Evolutionary conservation across 2,888 invertebrate species (phyloP).

Genomic region (Drosophila paranaensis): DNA sequence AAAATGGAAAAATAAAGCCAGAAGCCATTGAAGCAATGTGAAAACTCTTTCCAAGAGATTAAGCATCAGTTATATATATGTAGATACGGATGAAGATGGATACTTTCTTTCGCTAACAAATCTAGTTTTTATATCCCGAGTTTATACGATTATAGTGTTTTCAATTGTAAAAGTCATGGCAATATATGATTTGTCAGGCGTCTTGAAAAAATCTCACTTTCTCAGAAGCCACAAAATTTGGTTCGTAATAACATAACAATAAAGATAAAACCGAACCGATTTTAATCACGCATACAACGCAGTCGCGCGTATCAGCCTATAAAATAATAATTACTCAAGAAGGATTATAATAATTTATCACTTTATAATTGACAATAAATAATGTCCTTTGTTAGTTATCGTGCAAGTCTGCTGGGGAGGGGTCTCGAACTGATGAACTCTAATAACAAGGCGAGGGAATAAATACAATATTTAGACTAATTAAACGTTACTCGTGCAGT

Average conservation of each 20-base stretch:
- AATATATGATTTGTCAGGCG: background rate
- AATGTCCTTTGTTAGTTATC: constrained; percentile 1
- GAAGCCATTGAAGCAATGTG: constrained; percentile 18
- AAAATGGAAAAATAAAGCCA: constrained; percentile 46
- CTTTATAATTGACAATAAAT: background rate
- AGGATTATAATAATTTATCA: background rate
- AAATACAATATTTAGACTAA: background rate
- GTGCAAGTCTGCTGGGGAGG: background rate
- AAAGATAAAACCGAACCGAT: constrained; percentile 2
- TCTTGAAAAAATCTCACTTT: background rate
- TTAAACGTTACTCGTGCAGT: background rate
- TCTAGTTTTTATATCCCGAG: too few relatives aligned
- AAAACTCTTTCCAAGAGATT: background rate
- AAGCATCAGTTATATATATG: background rate
- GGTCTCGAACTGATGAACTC: background rate
- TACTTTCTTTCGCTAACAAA: too few relatives aligned
- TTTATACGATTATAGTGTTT: too few relatives aligned
- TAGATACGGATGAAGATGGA: too few relatives aligned
- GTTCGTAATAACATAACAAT: background rate
- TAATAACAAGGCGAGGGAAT: background rate
- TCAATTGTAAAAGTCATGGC: background rate
- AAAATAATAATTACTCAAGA: background rate
- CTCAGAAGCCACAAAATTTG: background rate
- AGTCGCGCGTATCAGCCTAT: background rate
- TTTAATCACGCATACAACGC: background rate